Percentiles rank a stretch among this genome's conserved stretches.
These are phyloP conservation scores for Drosophila anomelani DNA, from an alignment of 2,888 invertebrate genomes.

Conservation along the genomic window DNA sequence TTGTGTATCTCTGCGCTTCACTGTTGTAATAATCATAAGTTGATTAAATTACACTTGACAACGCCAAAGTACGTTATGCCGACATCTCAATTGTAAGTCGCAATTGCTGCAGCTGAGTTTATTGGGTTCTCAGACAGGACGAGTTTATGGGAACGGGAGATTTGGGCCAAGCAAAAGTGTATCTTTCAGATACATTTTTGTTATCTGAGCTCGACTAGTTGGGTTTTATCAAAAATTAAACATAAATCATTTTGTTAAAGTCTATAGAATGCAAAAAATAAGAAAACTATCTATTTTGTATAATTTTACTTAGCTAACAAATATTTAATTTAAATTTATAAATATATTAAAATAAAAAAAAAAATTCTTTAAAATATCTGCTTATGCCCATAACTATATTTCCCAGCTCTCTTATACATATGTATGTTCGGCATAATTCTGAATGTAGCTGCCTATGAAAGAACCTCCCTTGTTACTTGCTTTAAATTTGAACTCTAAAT, in stretches of 20 bases:
- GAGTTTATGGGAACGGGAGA: background rate
- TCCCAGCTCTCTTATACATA: background rate
- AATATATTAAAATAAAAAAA: too few relatives aligned
- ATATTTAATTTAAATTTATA: background rate
- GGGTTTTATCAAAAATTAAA: background rate
- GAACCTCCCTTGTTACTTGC: constrained; percentile 45
- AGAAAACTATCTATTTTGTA: too few relatives aligned
- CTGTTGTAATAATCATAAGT: constrained; percentile 66
- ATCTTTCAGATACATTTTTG: background rate
- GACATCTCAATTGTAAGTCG: constrained; percentile 29
- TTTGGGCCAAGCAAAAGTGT: background rate
- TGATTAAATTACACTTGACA: constrained; percentile 71
- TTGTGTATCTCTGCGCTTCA: constrained; percentile 46
- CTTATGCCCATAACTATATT: background rate
- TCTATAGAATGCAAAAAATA: too few relatives aligned
- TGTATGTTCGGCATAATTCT: background rate
- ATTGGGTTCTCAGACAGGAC: constrained; percentile 26
- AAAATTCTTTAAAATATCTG: background rate
- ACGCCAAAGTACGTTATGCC: constrained; percentile 5
- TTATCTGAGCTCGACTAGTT: background rate
- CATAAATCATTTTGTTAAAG: too few relatives aligned
- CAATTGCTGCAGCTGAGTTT: constrained; percentile 11
- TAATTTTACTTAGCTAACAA: too few relatives aligned
- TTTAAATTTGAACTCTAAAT: constrained; percentile 43
- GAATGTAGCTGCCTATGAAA: constrained; percentile 20